Percentiles rank a stretch among this genome's conserved stretches.
These are phyloP conservation scores for Bryconaethiops microstoma DNA, from an alignment of 2,797 vertebrate genomes.

Conservation along the genomic window DNA sequence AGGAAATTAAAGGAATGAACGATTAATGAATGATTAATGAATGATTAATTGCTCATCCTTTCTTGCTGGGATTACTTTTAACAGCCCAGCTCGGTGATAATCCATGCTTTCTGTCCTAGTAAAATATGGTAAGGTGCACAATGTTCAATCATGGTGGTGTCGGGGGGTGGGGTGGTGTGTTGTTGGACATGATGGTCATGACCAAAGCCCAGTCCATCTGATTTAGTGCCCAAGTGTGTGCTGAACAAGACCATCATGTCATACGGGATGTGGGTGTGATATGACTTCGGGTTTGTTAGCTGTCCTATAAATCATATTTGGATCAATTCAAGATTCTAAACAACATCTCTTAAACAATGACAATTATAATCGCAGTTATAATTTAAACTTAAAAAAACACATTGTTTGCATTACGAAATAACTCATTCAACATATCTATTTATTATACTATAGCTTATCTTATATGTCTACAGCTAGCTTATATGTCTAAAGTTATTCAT, in stretches of 20 bases:
- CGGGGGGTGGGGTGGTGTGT: constrained; percentile 1
- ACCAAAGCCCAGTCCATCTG: constrained; percentile 40
- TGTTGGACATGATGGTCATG: constrained; percentile 30
- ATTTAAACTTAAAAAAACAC: no score
- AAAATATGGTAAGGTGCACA: constrained; percentile 17
- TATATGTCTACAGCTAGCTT: no score
- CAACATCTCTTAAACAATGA: background rate
- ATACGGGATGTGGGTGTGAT: constrained; percentile 28
- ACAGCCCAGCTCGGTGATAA: constrained; percentile 24
- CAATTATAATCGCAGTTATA: no score
- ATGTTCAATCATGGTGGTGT: constrained; percentile 37
- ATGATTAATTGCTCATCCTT: constrained; percentile 26
- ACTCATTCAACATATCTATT: no score
- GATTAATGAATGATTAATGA: constrained; percentile 34
- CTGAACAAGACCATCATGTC: constrained; percentile 26
- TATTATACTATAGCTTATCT: no score
- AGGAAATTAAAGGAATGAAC: constrained; percentile 19
- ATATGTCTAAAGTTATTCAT: no score
- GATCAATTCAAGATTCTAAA: background rate
- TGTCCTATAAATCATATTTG: constrained; percentile 22
- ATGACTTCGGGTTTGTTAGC: constrained; percentile 37
- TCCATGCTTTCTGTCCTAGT: constrained; percentile 27
- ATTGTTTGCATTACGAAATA: no score
- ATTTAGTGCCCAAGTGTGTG: constrained; percentile 44
- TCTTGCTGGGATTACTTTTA: constrained; percentile 8